Evolutionary conservation across 2,888 invertebrate species (phyloP).

Genomic region (Drosophila trichaetosa): DNA sequence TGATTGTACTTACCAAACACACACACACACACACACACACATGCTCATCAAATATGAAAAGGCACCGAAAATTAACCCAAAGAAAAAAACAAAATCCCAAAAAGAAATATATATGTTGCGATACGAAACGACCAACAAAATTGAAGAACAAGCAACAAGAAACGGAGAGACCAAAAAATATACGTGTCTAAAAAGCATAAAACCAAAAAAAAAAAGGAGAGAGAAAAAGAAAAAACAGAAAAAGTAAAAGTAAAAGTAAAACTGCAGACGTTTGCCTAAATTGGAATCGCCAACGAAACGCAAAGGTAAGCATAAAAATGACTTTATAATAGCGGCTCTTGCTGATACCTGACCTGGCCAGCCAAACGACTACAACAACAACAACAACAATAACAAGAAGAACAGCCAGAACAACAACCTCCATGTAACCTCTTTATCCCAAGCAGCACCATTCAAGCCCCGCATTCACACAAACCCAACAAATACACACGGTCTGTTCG

Average conservation of each 20-base stretch:
- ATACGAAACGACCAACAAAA: conserved; percentile 11
- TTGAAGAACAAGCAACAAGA: conserved; percentile 1
- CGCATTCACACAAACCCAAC: conserved; percentile 5
- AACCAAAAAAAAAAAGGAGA: background rate
- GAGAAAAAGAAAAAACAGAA: background rate
- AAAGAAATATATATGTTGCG: conserved; percentile 11
- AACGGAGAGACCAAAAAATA: background rate
- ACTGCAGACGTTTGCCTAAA: conserved; percentile 40
- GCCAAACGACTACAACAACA: background rate
- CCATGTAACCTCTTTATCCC: conserved; percentile 6
- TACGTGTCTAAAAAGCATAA: background rate
- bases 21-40: conserved; percentile 5
- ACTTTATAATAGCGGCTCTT: conserved; percentile 30
- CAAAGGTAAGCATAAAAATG: conserved; percentile 32
- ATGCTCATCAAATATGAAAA: conserved; percentile 62
- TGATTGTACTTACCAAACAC: conserved; percentile 42
- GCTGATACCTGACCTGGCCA: conserved; percentile 17
- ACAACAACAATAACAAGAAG: background rate
- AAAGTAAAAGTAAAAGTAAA: conserved; percentile 2
- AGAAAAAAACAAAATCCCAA: conserved; percentile 5
- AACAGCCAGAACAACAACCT: background rate
- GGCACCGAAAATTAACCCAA: conserved; percentile 52
- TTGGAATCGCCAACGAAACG: conserved; percentile 22
- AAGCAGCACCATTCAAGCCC: background rate
- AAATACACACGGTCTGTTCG: conserved; percentile 18